Evolutionary conservation across 2,888 invertebrate species (phyloP).

Genomic region (Bruchidius siliquastri): DNA sequence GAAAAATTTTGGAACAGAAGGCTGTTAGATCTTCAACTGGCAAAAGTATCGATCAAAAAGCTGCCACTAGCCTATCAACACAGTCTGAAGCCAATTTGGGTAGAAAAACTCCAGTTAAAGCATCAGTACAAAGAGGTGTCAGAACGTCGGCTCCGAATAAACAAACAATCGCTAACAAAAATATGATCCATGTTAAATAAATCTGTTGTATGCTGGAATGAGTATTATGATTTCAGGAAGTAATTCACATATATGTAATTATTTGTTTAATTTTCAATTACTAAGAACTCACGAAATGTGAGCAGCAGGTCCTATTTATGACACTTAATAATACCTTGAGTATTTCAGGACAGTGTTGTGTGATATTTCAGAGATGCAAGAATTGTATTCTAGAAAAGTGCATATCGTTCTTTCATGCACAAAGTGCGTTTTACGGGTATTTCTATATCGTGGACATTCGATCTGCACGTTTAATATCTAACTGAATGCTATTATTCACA

Average conservation of each 20-base stretch:
- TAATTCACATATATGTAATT: too few species aligned
- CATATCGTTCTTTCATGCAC: too few species aligned
- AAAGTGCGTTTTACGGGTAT: too few species aligned
- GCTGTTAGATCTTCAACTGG: neutral
- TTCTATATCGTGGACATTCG: neutral
- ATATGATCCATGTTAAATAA: conserved; percentile 9
- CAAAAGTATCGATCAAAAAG: neutral
- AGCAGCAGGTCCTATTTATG: too few species aligned
- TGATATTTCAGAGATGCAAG: too few species aligned
- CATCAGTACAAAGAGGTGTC: neutral
- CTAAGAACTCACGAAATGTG: too few species aligned
- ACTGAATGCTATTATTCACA: neutral
- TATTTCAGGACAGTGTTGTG: too few species aligned
- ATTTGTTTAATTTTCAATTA: too few species aligned
- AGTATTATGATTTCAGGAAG: neutral
- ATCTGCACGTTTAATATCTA: neutral
- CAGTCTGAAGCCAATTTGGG: neutral
- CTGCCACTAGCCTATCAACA: neutral
- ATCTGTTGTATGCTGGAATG: neutral
- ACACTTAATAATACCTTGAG: too few species aligned
- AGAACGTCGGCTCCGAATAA: neutral
- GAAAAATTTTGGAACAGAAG: neutral
- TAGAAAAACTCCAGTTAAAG: neutral
- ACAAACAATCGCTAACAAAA: conserved; percentile 4
- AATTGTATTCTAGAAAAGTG: too few species aligned